phyloP scores from a whole-genome alignment of 2,888 invertebrate species.

The Spialia ferax region DNA sequence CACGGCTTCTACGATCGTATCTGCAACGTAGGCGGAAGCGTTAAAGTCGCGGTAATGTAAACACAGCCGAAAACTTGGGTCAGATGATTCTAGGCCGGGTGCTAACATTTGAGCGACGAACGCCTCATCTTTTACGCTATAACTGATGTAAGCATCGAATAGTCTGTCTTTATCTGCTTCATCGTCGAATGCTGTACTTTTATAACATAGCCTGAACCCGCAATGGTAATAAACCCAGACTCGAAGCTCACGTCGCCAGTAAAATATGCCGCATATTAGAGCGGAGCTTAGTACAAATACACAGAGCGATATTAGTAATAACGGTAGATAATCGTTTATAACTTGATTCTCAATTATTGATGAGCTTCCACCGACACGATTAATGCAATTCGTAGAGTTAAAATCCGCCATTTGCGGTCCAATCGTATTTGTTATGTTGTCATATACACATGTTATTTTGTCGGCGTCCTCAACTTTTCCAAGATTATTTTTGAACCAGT shows the following conservation, averaged over 20 bases:
- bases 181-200: slow-evolving; percentile 92
- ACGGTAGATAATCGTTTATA: slow-evolving; percentile 93
- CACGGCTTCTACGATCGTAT: slow-evolving; percentile 97
- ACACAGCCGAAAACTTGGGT: slow-evolving; percentile 94
- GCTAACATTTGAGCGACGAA: slow-evolving; percentile 96
- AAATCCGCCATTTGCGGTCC: slow-evolving; percentile 92
- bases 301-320: slow-evolving; percentile 92
- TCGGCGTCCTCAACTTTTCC: slow-evolving; percentile 94
- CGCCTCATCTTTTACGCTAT: slow-evolving; percentile 96
- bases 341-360: slow-evolving; percentile 91
- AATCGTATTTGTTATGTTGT: slow-evolving; percentile 90
- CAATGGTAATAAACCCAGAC: slow-evolving; percentile 96
- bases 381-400: slow-evolving; percentile 92
- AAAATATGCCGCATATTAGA: slow-evolving; percentile 92
- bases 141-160: slow-evolving; percentile 98
- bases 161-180: slow-evolving; percentile 94
- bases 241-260: slow-evolving; percentile 93
- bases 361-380: slow-evolving; percentile 90
- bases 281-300: slow-evolving; percentile 92
- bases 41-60: slow-evolving; percentile 97
- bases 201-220: slow-evolving; percentile 95
- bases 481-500: slow-evolving; percentile 92
- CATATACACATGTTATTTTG: slow-evolving; percentile 91
- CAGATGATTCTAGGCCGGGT: slow-evolving; percentile 93
- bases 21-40: slow-evolving; percentile 95